phyloP scores from a whole-genome alignment of 2,113 vertebrate genomes.

The Callorhinus ursinus region DNA sequence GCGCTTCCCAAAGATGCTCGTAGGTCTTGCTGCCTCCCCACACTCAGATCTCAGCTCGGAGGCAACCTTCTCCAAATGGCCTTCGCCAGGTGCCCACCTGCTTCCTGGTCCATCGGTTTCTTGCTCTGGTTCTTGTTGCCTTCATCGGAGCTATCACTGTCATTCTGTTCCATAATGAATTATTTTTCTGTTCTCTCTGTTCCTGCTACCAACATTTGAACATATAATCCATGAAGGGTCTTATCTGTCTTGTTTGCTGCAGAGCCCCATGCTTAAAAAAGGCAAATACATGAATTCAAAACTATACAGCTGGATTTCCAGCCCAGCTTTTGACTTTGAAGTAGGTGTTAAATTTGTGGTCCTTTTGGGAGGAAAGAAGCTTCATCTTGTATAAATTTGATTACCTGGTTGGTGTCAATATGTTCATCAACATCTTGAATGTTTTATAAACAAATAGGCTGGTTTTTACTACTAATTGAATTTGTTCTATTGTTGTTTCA shows the following conservation, averaged over 20 bases:
- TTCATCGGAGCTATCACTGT: not conserved
- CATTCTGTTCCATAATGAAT: not conserved
- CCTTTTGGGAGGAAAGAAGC: not conserved
- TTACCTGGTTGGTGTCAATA: not conserved
- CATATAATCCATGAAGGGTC: not conserved
- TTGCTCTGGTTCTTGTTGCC: no score
- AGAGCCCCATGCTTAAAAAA: not conserved
- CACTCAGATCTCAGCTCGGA: no score
- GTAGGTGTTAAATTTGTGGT: not conserved
- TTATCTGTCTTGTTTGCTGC: not conserved
- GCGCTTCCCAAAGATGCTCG: accelerated
- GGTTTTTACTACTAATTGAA: not conserved
- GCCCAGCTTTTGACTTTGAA: not conserved
- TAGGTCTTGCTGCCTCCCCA: not conserved
- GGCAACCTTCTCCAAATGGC: not conserved
- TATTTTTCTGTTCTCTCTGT: not conserved
- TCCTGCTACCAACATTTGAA: not conserved
- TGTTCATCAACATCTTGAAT: not conserved
- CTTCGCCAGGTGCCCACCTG: no score
- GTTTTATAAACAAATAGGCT: not conserved
- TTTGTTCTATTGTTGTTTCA: not conserved
- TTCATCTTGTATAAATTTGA: not conserved
- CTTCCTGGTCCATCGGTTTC: not conserved
- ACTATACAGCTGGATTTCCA: not conserved
- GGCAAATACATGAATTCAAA: not conserved